phyloP scores from a whole-genome alignment of 2,113 vertebrate genomes.

The Syngnathoides biaculeatus region DNA sequence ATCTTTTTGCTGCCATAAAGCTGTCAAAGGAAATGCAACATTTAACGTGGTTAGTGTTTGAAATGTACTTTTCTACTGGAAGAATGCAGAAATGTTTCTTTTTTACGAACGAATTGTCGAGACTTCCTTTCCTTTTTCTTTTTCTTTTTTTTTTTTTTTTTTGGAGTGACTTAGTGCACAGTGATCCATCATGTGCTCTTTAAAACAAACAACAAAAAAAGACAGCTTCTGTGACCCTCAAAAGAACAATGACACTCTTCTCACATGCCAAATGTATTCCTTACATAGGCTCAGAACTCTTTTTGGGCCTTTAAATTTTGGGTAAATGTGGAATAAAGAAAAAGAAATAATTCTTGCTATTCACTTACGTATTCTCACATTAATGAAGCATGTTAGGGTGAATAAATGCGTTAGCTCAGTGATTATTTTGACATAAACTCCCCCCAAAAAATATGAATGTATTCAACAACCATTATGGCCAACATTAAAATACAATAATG shows the following conservation, averaged over 20 bases:
- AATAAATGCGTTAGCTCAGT: constrained; percentile 9
- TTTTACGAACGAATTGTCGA: not conserved
- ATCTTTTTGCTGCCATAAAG: not conserved
- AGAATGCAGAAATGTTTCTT: not conserved
- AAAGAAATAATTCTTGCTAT: no score
- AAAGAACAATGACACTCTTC: constrained; percentile 62
- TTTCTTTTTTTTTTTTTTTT: not conserved
- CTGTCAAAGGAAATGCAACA: not conserved
- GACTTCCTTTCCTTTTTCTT: no score
- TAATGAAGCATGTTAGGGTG: constrained; percentile 14
- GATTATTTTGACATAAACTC: no score
- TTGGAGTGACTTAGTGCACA: constrained; percentile 6
- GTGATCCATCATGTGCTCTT: constrained; percentile 68
- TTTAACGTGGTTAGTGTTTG: not conserved
- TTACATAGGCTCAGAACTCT: constrained; percentile 1
- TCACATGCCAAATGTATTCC: constrained; percentile 9
- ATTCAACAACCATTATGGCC: not conserved
- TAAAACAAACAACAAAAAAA: constrained; percentile 22
- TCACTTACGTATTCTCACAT: not conserved
- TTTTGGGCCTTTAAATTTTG: constrained; percentile 13
- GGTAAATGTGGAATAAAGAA: constrained; percentile 13
- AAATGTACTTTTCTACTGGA: not conserved
- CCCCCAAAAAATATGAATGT: not conserved
- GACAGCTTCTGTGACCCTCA: constrained; percentile 57
- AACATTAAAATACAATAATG: not conserved